Percentiles rank a stretch among this genome's conserved stretches.
Conservation (phyloP, 1,140 invertebrate genomes). For the Sipha flava region DNA sequence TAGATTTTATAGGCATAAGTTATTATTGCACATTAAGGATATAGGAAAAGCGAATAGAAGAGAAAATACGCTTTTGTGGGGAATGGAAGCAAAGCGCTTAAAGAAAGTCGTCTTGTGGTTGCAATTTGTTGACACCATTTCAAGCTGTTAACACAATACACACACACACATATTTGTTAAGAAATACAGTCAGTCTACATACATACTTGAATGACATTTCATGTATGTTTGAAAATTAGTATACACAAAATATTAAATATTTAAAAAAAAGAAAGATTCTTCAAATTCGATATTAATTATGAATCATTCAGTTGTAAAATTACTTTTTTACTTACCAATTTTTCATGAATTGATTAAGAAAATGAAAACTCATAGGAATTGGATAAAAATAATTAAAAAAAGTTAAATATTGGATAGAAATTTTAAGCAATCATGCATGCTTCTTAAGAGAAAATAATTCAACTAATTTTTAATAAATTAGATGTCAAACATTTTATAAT, state of each 20-base stretch:
- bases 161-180: conserved; percentile 3
- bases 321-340: neutral
- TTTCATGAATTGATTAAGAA: neutral
- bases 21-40: conserved; percentile 11
- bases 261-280: neutral
- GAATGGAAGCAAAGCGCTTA: conserved; percentile 3
- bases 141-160: conserved; percentile 28
- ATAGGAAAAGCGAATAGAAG: conserved; percentile 24
- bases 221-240: neutral
- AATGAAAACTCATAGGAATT: neutral
- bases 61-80: conserved; percentile 23
- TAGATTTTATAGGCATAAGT: conserved; percentile 12
- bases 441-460: neutral
- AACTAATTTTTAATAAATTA: neutral
- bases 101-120: conserved; percentile 25
- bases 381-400: neutral
- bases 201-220: neutral
- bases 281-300: neutral
- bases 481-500: neutral
- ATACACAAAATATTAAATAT: neutral
- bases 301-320: neutral
- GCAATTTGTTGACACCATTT: conserved; percentile 18
- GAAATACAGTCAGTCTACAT: neutral
- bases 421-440: neutral
- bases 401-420: neutral